Base-by-base conservation (phyloP, 1,140 invertebrate species). In the Tetragonula clypearis region DNA sequence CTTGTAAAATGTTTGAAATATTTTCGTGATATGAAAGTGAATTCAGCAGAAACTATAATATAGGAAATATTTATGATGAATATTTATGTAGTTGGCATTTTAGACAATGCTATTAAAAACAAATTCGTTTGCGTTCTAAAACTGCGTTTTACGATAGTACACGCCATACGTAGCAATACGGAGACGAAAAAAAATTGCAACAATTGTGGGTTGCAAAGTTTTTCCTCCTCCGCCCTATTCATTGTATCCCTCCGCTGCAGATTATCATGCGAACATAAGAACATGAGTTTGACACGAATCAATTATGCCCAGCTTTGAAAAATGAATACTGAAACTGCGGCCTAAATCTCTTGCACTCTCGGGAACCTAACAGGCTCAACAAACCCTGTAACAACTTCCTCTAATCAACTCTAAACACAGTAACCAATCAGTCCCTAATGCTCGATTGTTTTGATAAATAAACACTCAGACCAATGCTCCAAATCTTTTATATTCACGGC, bases 201-300 rank as follows among this genome's bases (percentile, higher is more conserved):
- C 77, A 79, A 79, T 35, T 35, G 35, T 79, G 77, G 77, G 49
- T 30, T 56, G 17, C 77, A 68, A 68, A 79, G 62, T 26, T 68
- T 68, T 79, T 55, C 62, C 49, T 79, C 62, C 77, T 66, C 77
- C 77, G 65, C 77, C 65, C 55, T 79, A 68, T 68, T 55, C 77
- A 55, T 79, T 68, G 62, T 68, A 68, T 79, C 62, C 21, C 49
- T 66, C 65, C 2, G 14, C 21, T 6, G 11, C 30, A 9, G 53
- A 79, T 79, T 79, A 79, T 49, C 77, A 68, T 79, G 55, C 77
- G 65, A 35, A 77, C 9, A 15, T 65, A 65, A 77, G 60, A 62
- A 77, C 30, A 30, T 62, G 58, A 68, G 62, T 23, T 55, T 68
- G 62, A 23, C 58, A 9, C 23, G 75, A 62, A 15, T 62, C 58